phyloP scores from a whole-genome alignment of 2,888 invertebrate species.

The Lagria hirta region DNA sequence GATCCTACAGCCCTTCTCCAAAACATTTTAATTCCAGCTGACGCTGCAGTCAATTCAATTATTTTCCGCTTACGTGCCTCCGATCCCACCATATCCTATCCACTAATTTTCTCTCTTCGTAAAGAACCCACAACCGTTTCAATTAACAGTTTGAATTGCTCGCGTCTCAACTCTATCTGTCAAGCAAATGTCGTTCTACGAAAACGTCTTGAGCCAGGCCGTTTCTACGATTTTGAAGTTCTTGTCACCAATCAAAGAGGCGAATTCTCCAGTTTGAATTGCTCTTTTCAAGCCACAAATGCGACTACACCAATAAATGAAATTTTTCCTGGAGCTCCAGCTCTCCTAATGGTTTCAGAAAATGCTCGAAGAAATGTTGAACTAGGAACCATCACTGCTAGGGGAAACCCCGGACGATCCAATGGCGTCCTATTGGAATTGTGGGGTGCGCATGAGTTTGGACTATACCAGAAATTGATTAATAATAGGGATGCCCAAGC shows the following conservation, averaged over 20 bases:
- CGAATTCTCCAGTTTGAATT: slow-evolving; percentile 53
- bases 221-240: slow-evolving; percentile 79
- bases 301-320: slow-evolving; percentile 80
- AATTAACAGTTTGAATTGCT: slow-evolving; percentile 81
- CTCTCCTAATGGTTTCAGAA: slow-evolving; percentile 51
- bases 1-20: slow-evolving; percentile 83
- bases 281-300: slow-evolving; percentile 76
- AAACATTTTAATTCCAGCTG: slow-evolving; percentile 79
- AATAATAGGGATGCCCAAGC: slow-evolving; percentile 78
- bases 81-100: slow-evolving; percentile 86
- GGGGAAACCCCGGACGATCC: slow-evolving; percentile 75
- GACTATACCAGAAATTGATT: slow-evolving; percentile 74
- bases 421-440: slow-evolving; percentile 81
- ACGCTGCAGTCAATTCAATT: slow-evolving; percentile 79
- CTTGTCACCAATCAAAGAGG: slow-evolving; percentile 71
- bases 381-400: slow-evolving; percentile 77
- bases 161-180: slow-evolving; percentile 83
- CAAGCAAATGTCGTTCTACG: slow-evolving; percentile 84
- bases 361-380: slow-evolving; percentile 67
- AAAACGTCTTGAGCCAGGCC: slow-evolving; percentile 74
- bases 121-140: slow-evolving; percentile 75
- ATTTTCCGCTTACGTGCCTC: slow-evolving; percentile 82
- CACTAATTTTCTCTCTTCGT: slow-evolving; percentile 70
- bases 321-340: slow-evolving; percentile 75
- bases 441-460: slow-evolving; percentile 78